Conservation (phyloP, 2,113 vertebrate genomes). For the Numida meleagris region DNA sequence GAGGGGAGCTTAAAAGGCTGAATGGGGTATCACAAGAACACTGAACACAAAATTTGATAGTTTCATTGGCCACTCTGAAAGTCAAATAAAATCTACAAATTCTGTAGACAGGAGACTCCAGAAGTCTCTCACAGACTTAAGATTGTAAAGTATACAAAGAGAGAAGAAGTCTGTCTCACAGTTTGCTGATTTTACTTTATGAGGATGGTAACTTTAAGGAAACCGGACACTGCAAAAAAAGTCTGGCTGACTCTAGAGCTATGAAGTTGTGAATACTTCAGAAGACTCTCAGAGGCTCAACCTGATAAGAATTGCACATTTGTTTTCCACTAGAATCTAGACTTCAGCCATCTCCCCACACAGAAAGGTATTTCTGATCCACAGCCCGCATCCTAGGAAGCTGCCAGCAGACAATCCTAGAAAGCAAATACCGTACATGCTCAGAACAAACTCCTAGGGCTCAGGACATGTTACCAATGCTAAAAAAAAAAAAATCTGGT, state of each 20-base stretch:
- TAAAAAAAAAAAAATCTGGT: background rate
- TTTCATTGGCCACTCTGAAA: background rate
- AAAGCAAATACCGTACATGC: background rate
- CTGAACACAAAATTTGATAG: background rate
- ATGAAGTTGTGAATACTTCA: background rate
- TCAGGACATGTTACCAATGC: background rate
- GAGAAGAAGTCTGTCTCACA: background rate
- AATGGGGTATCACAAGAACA: background rate
- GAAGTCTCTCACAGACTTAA: background rate
- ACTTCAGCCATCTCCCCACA: background rate
- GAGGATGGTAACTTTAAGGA: background rate
- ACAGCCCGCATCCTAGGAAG: background rate
- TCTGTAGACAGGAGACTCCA: background rate
- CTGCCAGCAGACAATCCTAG: accelerated
- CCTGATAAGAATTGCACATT: background rate
- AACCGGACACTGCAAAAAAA: background rate
- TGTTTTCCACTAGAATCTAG: accelerated
- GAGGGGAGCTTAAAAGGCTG: background rate
- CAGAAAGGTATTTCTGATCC: background rate
- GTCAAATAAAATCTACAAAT: background rate
- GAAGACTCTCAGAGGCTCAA: background rate
- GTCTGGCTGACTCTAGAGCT: background rate
- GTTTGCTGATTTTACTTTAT: background rate
- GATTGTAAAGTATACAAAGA: background rate
- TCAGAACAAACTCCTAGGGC: background rate